Evolutionary conservation across 2,113 vertebrate species (phyloP).

Genomic region (Periophthalmodon schlosseri): DNA sequence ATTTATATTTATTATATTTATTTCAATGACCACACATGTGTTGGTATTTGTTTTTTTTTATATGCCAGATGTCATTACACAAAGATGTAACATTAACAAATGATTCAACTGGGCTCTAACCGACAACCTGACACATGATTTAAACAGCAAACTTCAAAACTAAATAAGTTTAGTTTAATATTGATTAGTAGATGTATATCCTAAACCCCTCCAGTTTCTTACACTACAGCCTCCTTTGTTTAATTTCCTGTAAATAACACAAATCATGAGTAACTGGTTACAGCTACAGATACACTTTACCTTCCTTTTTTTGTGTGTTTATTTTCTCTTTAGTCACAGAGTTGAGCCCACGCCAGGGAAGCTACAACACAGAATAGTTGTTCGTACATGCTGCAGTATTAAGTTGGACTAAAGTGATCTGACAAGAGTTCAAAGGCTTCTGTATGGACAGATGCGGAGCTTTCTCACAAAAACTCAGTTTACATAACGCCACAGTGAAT

Average conservation of each 20-base stretch:
- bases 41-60: too few relatives aligned
- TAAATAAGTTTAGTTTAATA: too few relatives aligned
- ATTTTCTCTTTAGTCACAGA: neutral
- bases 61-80: too few relatives aligned
- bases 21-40: neutral
- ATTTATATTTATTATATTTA: neutral
- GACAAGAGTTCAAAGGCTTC: slow-evolving; percentile 2
- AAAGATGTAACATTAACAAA: too few relatives aligned
- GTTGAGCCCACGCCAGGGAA: neutral
- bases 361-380: neutral
- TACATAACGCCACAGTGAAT: slow-evolving; percentile 3
- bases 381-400: neutral
- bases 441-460: neutral
- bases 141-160: too few relatives aligned
- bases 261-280: neutral
- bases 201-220: too few relatives aligned
- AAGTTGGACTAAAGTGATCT: neutral
- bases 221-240: too few relatives aligned
- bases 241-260: too few relatives aligned
- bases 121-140: too few relatives aligned
- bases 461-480: slow-evolving; percentile 7
- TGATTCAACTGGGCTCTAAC: too few relatives aligned
- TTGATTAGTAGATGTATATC: too few relatives aligned
- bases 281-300: neutral
- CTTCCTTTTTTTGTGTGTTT: neutral